Conservation (phyloP, 2,888 invertebrate genomes). For the Eristalinus aeneus region DNA sequence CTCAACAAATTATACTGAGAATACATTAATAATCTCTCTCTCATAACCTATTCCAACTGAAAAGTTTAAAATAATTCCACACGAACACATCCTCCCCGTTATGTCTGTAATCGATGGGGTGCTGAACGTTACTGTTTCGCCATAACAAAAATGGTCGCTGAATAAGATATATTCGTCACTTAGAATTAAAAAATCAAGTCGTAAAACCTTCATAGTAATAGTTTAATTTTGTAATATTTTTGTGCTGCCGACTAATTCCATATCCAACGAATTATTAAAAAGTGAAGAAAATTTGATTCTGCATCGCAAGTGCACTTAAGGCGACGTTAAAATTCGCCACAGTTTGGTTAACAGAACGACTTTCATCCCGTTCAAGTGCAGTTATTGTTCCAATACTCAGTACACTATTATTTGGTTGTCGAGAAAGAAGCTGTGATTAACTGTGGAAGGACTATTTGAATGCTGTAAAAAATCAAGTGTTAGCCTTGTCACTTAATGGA, state of each 20-base stretch:
- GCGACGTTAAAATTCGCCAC: not conserved
- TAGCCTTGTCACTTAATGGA: conserved; percentile 49
- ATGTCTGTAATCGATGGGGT: conserved; percentile 31
- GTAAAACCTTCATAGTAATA: conserved; percentile 26
- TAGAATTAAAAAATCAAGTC: conserved; percentile 42
- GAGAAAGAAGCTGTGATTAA: conserved; percentile 17
- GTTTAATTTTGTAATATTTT: conserved; percentile 22
- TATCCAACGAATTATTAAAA: conserved; percentile 23
- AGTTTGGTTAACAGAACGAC: conserved; percentile 38
- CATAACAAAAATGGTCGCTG: conserved; percentile 64
- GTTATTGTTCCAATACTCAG: conserved; percentile 45
- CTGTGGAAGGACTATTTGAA: not conserved
- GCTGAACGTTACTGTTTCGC: conserved; percentile 50
- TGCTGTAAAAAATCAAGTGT: conserved; percentile 32
- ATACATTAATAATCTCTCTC: no score
- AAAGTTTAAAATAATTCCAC: not conserved
- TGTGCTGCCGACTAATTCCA: not conserved
- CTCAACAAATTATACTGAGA: no score
- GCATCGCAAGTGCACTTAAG: conserved; percentile 39
- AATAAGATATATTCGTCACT: conserved; percentile 46
- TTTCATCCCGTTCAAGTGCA: conserved; percentile 58
- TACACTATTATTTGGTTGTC: conserved; percentile 9
- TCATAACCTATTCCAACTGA: no score
- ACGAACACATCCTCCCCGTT: conserved; percentile 33
- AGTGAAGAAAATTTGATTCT: not conserved